Base-by-base conservation (phyloP, 2,113 vertebrate species). In the Paradisaea rubra region DNA sequence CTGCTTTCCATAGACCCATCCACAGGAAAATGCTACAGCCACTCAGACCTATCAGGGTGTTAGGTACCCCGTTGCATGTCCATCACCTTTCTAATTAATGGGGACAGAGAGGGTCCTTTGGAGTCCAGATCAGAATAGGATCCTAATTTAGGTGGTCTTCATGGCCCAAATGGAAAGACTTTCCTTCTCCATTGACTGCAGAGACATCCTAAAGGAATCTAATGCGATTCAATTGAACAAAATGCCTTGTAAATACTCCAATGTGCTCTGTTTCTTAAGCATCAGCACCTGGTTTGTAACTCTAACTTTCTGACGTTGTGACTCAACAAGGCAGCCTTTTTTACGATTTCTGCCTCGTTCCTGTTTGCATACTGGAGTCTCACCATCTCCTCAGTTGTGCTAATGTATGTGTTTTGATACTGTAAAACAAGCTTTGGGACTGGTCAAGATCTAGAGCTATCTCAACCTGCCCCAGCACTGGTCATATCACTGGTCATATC, bases 41-140 rank as follows among this genome's bases (percentile, higher is more conserved):
- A n/a, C 39, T 28, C 22, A 53, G 23, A 66, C 8, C 45, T 9
- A 6, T 30, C 41, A 39, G 0, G 1, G 12, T 15, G 6, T 15
- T 18, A 33, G 57, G 35, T 12, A 56, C 27, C 24, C 49, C 15
- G 4, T 19, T 54, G 39, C 3, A 5, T 23, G 53, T 50, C 30
- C 50, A 42, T 47, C 45, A 39, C 21, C 18, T 74, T 88, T n/a
- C 13, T 49, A 37, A 49, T 44, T 37, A 42, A 57, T 3, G 22
- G 47, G 70, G n/a, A 53, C 17, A 37, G 52, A 63, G 28, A 73
- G 4, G 5, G 19, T 17, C 22, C 15, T 84, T 24, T 49, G 37
- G 37, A 77, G 19, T 15, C 27, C n/a, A 39, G 23, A 45, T 73
- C 54, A 73, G 41, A 87, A 65, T 7, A 78, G 30, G 13, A 44